Evolutionary conservation across 2,888 invertebrate species (phyloP).

Genomic region (Monopis laevigella): DNA sequence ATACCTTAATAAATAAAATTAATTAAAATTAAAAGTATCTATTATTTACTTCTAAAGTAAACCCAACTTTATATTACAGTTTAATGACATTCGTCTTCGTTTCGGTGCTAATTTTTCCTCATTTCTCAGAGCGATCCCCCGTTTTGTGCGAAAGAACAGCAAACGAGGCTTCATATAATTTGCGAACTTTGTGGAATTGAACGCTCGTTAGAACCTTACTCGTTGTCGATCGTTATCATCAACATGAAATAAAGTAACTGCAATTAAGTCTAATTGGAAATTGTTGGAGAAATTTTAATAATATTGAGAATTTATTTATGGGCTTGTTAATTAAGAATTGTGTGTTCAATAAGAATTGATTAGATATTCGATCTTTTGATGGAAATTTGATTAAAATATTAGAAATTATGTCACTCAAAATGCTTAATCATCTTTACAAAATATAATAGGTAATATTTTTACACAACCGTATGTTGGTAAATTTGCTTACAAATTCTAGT

Average conservation of each 20-base stretch:
- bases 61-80: too few relatives aligned
- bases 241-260: constrained; percentile 26
- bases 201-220: constrained; percentile 34
- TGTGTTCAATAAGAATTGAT: constrained; percentile 17
- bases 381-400: too few relatives aligned
- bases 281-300: constrained; percentile 13
- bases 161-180: constrained; percentile 24
- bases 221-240: constrained; percentile 22
- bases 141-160: background rate
- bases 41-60: too few relatives aligned
- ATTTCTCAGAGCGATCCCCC: background rate
- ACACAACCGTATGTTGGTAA: too few relatives aligned
- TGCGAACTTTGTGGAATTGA: constrained; percentile 31
- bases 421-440: too few relatives aligned
- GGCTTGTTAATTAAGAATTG: constrained; percentile 10
- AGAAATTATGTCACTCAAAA: too few relatives aligned
- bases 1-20: too few relatives aligned
- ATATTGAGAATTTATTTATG: constrained; percentile 1
- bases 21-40: too few relatives aligned
- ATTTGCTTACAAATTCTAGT: too few relatives aligned
- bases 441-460: too few relatives aligned
- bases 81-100: too few relatives aligned
- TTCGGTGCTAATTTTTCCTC: background rate
- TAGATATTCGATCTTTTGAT: constrained; percentile 14
- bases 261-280: constrained; percentile 31